Evolutionary conservation across 2,113 vertebrate genomes (phyloP), one percentile per base, ranked within the genome.

Genomic region (Periophthalmus modestus): DNA sequence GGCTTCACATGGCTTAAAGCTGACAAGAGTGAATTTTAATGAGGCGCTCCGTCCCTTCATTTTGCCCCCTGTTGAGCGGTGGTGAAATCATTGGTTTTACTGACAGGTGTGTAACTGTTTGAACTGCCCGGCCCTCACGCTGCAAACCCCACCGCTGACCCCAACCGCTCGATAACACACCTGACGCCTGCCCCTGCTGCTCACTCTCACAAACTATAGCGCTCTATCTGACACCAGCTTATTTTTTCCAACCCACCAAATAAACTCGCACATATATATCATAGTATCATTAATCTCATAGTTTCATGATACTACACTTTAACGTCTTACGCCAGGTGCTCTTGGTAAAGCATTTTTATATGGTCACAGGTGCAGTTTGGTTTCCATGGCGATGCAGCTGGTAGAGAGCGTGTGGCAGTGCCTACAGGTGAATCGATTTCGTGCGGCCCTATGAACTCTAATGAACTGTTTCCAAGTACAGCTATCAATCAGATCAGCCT

Each of bases 111-210:
- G 14, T 10, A 77, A 54, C 74, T 66, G 21, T 62, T 10, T 71
- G 66, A 68, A 28, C 72, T 61, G 43, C 33, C 1, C 0, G 59
- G 19, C 70, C 55, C 72, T 78, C 69, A 80, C 72, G 74, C 66
- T 65, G 19, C 34, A 2, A 3, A 59, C 69, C 36, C 46, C 16
- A 70, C 39, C 28, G 28, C 39, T 47, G 68, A 57, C 62, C 71
- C 57, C 55, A 19, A n/a, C 50, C 1, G 23, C 33, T n/a, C 59
- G 9, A 57, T 63, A n/a, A 69, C 23, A 39, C 58, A 65, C 24
- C 7, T 67, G 21, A 77, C 54, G 62, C 76, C 14, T 59, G 63
- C 4, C 11, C 33, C 34, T 65, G 34, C 62, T 43, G 18, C 19
- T n/a, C 34, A 6, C 62, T 12, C 59, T 18, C 24, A 33, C 59